Evolutionary conservation across 2,797 vertebrate genomes (phyloP), one percentile per base, ranked within the genome.

Genomic region (Peromyscus aztecus): DNA sequence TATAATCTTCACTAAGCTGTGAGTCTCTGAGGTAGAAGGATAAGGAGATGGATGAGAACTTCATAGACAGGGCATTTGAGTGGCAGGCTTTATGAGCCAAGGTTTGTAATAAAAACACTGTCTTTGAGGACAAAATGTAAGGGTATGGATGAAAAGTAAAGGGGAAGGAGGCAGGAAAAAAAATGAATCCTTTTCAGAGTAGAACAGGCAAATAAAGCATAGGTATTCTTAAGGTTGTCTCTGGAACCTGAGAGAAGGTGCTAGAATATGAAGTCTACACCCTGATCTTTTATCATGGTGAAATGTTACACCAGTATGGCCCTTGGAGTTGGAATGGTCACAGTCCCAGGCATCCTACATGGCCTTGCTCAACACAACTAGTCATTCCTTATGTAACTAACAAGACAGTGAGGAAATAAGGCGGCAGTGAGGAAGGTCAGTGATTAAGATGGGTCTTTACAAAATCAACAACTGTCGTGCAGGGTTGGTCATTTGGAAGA

Each of bases 401-500:
- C 40, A 75, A 84, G 27, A 2, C 83, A 71, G n/a, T 29, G 46
- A 59, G 13, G 34, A 82, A 91, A 59, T 40, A 85, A 95, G 49
- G 85, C 4, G 1, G 57, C 17, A 52, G 49, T 49, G 49, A 10
- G 40, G 12, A 75, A 31, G 21, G 23, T 46, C 67, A 8, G 1
- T 57, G 40, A 91, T 85, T 71, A 91, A 78, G 31, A 91, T 2
- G 11, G 24, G 95, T 91, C 90, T 89, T 89, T 85, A 40, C 43
- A 67, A 90, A 91, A 71, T n/a, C 57, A 37, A 37, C 12, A 67
- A 23, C 17, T 95, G 52, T 81, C 75, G 67, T 55, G 49, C 21
- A n/a, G 76, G 23, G 7, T 73, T 94, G 73, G 65, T 81, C 59
- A 96, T 94, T 94, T 34, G 24, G 27, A 49, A 93, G 93, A 80